Conservation (phyloP, 2,888 invertebrate species). For the Formica aserva region DNA sequence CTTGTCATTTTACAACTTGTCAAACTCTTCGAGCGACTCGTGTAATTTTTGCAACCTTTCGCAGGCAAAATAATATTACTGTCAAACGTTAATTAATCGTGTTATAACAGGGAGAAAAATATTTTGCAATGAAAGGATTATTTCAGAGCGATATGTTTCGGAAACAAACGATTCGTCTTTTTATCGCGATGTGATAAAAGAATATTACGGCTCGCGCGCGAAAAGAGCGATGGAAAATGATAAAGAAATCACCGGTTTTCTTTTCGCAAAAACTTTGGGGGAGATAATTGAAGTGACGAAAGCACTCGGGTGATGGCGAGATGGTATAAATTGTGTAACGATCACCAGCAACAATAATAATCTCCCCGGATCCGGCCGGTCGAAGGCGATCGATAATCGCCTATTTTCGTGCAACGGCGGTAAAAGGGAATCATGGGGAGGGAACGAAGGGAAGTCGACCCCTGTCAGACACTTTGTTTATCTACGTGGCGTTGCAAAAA, state of each 20-base stretch:
- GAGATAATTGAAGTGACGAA: background rate
- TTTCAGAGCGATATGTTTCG: background rate
- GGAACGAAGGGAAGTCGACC: background rate
- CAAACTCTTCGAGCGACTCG: background rate
- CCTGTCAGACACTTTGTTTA: slow-evolving; percentile 56
- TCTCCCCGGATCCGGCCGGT: slow-evolving; percentile 6
- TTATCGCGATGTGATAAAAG: slow-evolving; percentile 8
- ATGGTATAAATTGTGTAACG: slow-evolving; percentile 35
- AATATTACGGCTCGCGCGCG: background rate
- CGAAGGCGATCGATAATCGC: slow-evolving; percentile 32
- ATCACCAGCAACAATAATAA: slow-evolving; percentile 29
- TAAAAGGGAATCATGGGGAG: background rate
- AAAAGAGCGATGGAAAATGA: background rate
- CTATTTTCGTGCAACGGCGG: slow-evolving; percentile 4
- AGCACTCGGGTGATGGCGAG: background rate
- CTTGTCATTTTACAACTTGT: slow-evolving; percentile 21
- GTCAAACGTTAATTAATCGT: background rate
- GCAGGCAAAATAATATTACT: background rate
- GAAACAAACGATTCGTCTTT: background rate
- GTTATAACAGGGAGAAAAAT: background rate
- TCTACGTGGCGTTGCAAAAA: slow-evolving; percentile 55
- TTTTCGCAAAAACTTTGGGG: background rate
- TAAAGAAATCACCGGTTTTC: background rate
- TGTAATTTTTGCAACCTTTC: background rate
- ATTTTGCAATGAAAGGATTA: background rate